Evolutionary conservation across 2,113 vertebrate genomes (phyloP), one percentile per base, ranked within the genome.

Genomic region (Oreochromis tanganicae): DNA sequence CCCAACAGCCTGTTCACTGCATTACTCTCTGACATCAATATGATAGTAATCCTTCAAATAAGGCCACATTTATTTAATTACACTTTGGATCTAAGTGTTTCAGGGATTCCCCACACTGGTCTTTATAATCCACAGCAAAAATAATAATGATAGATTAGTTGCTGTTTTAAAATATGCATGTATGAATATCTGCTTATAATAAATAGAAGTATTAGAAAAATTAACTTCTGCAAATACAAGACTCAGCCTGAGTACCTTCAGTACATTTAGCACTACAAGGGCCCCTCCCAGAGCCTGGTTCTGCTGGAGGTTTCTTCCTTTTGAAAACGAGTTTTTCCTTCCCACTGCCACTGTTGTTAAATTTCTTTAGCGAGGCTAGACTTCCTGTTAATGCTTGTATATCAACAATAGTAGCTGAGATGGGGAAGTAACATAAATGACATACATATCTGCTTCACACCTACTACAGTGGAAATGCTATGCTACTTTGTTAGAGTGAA

Each of bases 31-130:
- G 34, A 68, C 61, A 68, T 73, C 68, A 46, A 46, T 27, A 1
- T 73, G 68, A 46, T 27, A 73, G 13, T 46, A 73, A 46, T 73
- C 68, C 21, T 46, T 73, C 13, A 24, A 73, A 73, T 46, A 73
- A 73, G 38, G n/a, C 38, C 21, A 21, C 10, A 46, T 46, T 17
- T 73, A 73, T 27, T 46, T 73, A 73, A 27, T 73, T 4, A 27
- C 8, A 73, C 21, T 73, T 73, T 73, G 38, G 68, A 73, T 27
- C 5, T 17, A 24, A 73, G 68, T 73, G 38, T 73, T 46, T 27
- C 38, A 73, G 66, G 36, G 38, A 4, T 43, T 43, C 2, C 34
- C 19, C 1, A 0, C 19, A 68, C 34, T 21, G 34, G 61, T 68
- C 11, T 21, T 68, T 0, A 43, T 43, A 43, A 71, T 71, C 66